Evolutionary conservation across 2,797 vertebrate species (phyloP), one percentile per base, ranked within the genome.

Genomic region (Clarias laeviceps): DNA sequence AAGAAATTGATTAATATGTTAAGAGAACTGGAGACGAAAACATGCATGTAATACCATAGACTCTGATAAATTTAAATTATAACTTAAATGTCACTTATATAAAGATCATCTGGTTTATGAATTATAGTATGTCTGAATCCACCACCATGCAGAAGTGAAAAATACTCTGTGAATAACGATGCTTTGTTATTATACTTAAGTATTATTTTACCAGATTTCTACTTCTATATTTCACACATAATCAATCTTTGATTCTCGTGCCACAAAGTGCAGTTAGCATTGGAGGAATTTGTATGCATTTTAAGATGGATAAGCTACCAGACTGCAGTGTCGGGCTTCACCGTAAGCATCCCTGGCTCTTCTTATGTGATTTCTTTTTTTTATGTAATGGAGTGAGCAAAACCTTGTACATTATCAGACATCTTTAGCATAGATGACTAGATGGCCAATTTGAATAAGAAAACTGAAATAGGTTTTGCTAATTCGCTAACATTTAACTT

Each of bases 1-100:
- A 61, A 80, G 66, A 78, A 34, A 50, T 27, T 72, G 20, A 85
- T 29, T 70, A 50, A 61, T 78, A 79, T 4, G 5, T 73, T 7
- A 56, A 78, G 66, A 62, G 24, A 11, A 80, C 27, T 64, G 14
- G 7, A 61, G 12, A 29, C 27, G 2, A 74, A 70, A 22, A 32
- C 9, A 54, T 24, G 50, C 6, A 76, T 27, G 64, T 22, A n/a
- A 83, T 22, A 32, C 9, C 15, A 29, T 54, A 61, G 40, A 45
- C n/a, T 61, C 15, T 59, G 17, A 37, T 29, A 22, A 8, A 69
- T 69, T 69, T 69, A 20, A 1, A 66, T 69, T 3, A 22, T 69
- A 69, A 20, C 8, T 4, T 72, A 72, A 45, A 72, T 74, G 15
- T 54, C n/a, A 73, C 15, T 29, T 54, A 54, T 12, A 73, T 12